phyloP scores from a whole-genome alignment of 2,888 invertebrate species.

The Drosophila differens region DNA sequence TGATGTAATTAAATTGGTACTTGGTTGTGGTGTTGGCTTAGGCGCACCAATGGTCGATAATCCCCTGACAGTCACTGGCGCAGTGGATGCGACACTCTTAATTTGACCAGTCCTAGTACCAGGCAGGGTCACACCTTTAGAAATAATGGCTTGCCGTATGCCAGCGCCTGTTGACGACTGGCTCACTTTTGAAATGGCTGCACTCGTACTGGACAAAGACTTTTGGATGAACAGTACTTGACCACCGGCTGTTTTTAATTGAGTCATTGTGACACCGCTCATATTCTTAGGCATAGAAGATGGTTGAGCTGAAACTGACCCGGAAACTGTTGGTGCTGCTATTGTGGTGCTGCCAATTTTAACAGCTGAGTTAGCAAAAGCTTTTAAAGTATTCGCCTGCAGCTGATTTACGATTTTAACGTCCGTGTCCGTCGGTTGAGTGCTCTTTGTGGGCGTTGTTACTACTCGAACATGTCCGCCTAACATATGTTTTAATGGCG shows the following conservation, averaged over 20 bases:
- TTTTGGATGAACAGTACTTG: constrained; percentile 86
- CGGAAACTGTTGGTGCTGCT: constrained; percentile 23
- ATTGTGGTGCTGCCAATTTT: constrained; percentile 72
- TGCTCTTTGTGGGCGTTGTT: constrained; percentile 36
- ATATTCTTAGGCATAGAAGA: constrained; percentile 19
- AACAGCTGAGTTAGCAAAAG: constrained; percentile 34
- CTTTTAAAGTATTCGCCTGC: constrained; percentile 41
- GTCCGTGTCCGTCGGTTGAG: constrained; percentile 53
- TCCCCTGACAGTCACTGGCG: constrained; percentile 46
- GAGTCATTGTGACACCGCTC: constrained; percentile 58
- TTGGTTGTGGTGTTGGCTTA: constrained; percentile 1
- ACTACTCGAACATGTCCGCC: constrained; percentile 36
- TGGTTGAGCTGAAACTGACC: constrained; percentile 36
- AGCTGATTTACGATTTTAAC: constrained; percentile 67
- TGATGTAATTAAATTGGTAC: constrained; percentile 3
- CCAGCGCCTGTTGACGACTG: constrained; percentile 19
- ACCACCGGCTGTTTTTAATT: constrained; percentile 84
- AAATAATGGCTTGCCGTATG: constrained; percentile 62
- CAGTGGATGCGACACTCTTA: constrained; percentile 36
- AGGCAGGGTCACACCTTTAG: constrained; percentile 55
- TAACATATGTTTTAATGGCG: constrained; percentile 47
- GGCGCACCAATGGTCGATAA: constrained; percentile 34
- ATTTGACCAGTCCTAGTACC: constrained; percentile 46
- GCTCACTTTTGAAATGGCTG: constrained; percentile 9
- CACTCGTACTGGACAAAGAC: constrained; percentile 32